Conservation (phyloP, 2,888 invertebrate genomes). For the Epirrhoe alternata region DNA sequence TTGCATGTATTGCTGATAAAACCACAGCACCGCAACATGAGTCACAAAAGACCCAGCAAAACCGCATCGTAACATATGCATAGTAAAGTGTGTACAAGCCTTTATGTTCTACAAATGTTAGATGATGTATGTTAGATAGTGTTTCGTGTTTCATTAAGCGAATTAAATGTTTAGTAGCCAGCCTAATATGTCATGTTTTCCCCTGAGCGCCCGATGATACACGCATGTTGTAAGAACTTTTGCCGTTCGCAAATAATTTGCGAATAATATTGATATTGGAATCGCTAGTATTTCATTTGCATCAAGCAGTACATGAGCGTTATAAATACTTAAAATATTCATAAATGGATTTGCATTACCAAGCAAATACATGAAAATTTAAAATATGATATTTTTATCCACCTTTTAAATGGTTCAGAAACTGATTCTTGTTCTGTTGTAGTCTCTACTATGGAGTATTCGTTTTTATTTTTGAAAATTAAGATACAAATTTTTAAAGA, state of each 20-base stretch:
- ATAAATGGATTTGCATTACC: no score
- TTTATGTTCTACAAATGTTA: no score
- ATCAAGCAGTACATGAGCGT: neutral
- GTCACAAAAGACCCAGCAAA: neutral
- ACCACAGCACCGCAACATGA: neutral
- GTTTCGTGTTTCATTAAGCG: conserved; percentile 23
- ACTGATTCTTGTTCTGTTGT: no score
- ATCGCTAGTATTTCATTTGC: neutral
- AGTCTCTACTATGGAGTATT: no score
- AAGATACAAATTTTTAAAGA: no score
- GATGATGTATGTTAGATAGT: no score
- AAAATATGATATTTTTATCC: no score
- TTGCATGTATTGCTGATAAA: neutral
- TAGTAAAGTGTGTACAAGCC: no score
- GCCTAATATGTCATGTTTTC: conserved; percentile 27
- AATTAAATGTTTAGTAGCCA: conserved; percentile 22
- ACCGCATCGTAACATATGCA: neutral
- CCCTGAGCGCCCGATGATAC: conserved; percentile 14
- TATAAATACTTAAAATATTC: no score
- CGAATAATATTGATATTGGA: conserved; percentile 20
- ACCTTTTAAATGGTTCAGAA: no score
- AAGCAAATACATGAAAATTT: no score
- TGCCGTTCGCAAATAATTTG: conserved; percentile 43
- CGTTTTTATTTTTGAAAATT: no score
- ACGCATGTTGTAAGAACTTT: conserved; percentile 19